A percentile compares a stretch with the other conserved stretches of the same genome.
phyloP scores from a whole-genome alignment of 2,888 invertebrate species.

The Leptarthrus brevirostris region DNA sequence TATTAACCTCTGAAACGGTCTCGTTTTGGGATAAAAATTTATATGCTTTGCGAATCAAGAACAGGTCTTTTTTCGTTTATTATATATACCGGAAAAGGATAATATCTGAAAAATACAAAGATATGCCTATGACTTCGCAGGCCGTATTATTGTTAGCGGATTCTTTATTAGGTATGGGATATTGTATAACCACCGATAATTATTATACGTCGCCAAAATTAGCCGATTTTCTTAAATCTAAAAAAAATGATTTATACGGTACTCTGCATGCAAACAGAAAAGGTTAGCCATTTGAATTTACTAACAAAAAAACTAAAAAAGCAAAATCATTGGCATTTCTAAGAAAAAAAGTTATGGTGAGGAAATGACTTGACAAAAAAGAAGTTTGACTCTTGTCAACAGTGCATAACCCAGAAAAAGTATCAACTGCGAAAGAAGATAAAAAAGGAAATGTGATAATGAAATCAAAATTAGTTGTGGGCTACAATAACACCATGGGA shows the following conservation, averaged over 20 bases:
- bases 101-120: constrained; percentile 25
- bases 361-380: constrained; percentile 33
- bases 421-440: neutral
- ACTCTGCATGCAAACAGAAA: constrained; percentile 29
- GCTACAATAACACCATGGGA: constrained; percentile 36
- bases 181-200: constrained; percentile 38
- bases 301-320: constrained; percentile 27
- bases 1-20: constrained; percentile 11
- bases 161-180: constrained; percentile 5
- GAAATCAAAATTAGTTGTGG: constrained; percentile 34
- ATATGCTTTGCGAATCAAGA: constrained; percentile 7
- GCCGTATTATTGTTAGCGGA: constrained; percentile 30
- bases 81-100: constrained; percentile 38
- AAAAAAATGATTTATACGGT: constrained; percentile 26
- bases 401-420: constrained; percentile 18
- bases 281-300: constrained; percentile 9
- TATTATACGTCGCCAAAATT: constrained; percentile 41
- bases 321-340: constrained; percentile 16
- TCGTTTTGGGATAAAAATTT: constrained; percentile 31
- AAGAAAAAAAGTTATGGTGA: constrained; percentile 38
- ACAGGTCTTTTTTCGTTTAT: constrained; percentile 26
- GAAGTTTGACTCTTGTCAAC: constrained; percentile 28
- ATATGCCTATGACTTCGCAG: constrained; percentile 27
- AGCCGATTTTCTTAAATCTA: constrained; percentile 9
- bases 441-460: constrained; percentile 1